These are phyloP conservation scores for Cephus sareptanus DNA, from an alignment of 2,888 invertebrate genomes.

Conservation along the genomic window DNA sequence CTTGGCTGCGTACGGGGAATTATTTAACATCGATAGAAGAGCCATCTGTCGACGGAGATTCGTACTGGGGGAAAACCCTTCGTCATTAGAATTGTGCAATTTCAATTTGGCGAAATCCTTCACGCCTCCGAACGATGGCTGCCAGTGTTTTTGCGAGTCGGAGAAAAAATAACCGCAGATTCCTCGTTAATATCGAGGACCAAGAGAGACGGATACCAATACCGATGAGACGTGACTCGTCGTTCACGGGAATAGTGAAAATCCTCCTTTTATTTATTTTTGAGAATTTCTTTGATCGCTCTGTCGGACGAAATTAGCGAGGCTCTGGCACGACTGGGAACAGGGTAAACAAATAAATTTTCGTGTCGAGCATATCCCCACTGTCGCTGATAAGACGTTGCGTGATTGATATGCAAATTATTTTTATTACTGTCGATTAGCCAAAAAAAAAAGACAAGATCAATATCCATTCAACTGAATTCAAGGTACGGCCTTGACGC, in stretches of 20 bases:
- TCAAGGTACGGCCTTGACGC: not conserved
- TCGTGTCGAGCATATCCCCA: not conserved
- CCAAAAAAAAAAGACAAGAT: not conserved
- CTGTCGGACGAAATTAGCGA: not conserved
- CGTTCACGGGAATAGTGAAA: not conserved
- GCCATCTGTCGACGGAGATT: not conserved
- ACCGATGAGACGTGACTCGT: not conserved
- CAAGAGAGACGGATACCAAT: not conserved
- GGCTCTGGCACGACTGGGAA: not conserved
- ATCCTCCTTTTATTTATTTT: not conserved
- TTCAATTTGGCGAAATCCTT: not conserved
- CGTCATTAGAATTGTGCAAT: not conserved
- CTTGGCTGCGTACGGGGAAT: not conserved
- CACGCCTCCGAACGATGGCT: not conserved
- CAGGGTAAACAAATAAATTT: not conserved
- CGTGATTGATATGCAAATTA: not conserved
- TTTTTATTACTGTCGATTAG: not conserved
- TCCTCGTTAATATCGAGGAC: not conserved
- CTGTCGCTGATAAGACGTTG: not conserved
- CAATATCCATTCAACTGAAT: not conserved
- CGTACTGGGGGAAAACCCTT: not conserved
- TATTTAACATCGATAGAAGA: not conserved
- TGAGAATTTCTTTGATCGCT: not conserved
- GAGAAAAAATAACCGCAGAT: not conserved
- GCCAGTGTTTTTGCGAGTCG: not conserved